Evolutionary conservation across 2,888 invertebrate genomes (phyloP).

Genomic region (Neoascia interrupta): DNA sequence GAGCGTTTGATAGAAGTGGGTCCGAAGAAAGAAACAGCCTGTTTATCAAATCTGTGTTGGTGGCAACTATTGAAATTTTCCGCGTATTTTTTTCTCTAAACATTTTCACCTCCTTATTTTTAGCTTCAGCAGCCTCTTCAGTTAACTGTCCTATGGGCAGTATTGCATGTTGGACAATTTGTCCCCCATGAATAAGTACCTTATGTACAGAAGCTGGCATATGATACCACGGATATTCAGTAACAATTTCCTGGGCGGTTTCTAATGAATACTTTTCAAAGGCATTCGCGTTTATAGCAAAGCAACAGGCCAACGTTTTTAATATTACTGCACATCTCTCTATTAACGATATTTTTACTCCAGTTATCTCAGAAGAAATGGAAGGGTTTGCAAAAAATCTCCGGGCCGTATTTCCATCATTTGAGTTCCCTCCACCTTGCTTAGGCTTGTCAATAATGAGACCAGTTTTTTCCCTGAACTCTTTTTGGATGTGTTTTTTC

Average conservation of each 20-base stretch:
- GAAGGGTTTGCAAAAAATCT: slow-evolving; percentile 11
- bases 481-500: no score
- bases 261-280: neutral
- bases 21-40: neutral
- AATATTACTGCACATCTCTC: neutral
- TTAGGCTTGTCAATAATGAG: slow-evolving; percentile 1
- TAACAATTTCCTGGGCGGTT: neutral
- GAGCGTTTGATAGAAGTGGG: neutral
- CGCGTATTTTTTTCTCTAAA: neutral
- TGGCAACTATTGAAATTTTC: neutral
- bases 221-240: neutral
- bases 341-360: neutral
- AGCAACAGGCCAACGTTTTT: neutral
- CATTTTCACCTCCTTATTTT: neutral
- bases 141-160: neutral
- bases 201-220: neutral
- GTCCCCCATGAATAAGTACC: slow-evolving; percentile 9
- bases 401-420: neutral
- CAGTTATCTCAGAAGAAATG: neutral
- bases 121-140: slow-evolving; percentile 4
- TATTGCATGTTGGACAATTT: slow-evolving; percentile 7
- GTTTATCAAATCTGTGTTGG: neutral
- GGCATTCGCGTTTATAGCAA: neutral
- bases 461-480: no score
- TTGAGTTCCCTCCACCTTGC: slow-evolving; percentile 8